These are phyloP conservation scores for Macquaria australasica DNA, from an alignment of 2,113 vertebrate genomes.

Conservation along the genomic window DNA sequence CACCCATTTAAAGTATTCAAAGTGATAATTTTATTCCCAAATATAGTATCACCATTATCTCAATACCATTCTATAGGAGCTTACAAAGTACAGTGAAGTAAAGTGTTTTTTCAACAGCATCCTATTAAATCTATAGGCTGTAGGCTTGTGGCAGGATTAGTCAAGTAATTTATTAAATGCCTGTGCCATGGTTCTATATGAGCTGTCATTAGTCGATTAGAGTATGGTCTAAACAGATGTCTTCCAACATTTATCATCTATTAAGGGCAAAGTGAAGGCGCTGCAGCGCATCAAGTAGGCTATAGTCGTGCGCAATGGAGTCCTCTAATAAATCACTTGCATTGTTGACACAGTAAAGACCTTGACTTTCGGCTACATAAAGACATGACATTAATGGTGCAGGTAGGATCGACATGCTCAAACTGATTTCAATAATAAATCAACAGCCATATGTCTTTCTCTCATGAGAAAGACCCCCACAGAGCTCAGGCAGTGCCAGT, in stretches of 20 bases:
- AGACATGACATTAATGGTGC: background rate
- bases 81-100: background rate
- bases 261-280: slow-evolving; percentile 16
- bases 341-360: slow-evolving; percentile 13
- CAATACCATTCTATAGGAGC: background rate
- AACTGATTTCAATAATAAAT: slow-evolving; percentile 26
- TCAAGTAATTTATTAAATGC: background rate
- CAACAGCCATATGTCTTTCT: slow-evolving; percentile 7
- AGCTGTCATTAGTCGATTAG: background rate
- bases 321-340: background rate
- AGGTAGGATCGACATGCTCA: background rate
- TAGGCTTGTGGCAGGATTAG: background rate
- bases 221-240: background rate
- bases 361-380: background rate
- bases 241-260: background rate
- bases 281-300: background rate
- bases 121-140: background rate
- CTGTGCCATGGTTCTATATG: background rate
- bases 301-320: background rate
- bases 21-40: background rate
- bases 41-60: background rate
- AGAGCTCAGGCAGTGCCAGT: slow-evolving; percentile 24
- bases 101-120: background rate
- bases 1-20: background rate
- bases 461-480: slow-evolving; percentile 52